These are phyloP conservation scores for Temnothorax unifasciatus DNA, from an alignment of 2,888 invertebrate species.

Conservation along the genomic window DNA sequence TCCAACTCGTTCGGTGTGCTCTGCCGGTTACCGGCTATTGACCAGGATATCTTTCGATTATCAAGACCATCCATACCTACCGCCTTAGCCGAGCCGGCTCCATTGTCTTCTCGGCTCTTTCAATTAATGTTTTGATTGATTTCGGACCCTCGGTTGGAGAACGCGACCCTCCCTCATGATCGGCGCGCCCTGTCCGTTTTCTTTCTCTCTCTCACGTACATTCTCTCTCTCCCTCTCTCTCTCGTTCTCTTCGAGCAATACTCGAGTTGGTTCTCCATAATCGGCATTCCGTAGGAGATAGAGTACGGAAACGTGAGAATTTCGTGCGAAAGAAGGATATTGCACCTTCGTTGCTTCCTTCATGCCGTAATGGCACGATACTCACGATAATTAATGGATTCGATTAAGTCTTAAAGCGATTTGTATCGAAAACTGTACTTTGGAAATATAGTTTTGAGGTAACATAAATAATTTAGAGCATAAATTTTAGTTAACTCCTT, in stretches of 20 bases:
- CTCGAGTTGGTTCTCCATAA: constrained; percentile 39
- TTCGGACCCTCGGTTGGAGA: constrained; percentile 79
- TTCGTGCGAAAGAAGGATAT: constrained; percentile 39
- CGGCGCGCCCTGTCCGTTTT: constrained; percentile 36
- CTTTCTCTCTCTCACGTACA: constrained; percentile 2
- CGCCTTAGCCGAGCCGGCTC: constrained; percentile 80
- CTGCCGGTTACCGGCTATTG: constrained; percentile 75
- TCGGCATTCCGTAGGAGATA: constrained; percentile 45
- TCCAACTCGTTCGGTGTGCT: constrained; percentile 62
- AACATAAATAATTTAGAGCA: not conserved
- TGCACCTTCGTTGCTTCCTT: constrained; percentile 20
- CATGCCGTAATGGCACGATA: not conserved
- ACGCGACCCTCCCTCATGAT: constrained; percentile 60
- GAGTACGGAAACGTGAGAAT: constrained; percentile 50
- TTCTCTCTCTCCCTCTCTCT: constrained; percentile 31
- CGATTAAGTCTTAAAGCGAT: not conserved
- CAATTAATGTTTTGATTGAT: constrained; percentile 87
- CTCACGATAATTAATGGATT: constrained; percentile 19
- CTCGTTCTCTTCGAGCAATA: constrained; percentile 17
- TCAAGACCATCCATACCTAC: constrained; percentile 82
- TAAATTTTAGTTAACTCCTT: not conserved
- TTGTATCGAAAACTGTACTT: not conserved
- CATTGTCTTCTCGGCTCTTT: constrained; percentile 86
- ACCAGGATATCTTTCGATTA: constrained; percentile 85
- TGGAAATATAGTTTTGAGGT: not conserved